Evolutionary conservation across 1,140 invertebrate genomes (phyloP), one percentile per base, ranked within the genome.

Genomic region (Polypedilum vanderplanki): DNA sequence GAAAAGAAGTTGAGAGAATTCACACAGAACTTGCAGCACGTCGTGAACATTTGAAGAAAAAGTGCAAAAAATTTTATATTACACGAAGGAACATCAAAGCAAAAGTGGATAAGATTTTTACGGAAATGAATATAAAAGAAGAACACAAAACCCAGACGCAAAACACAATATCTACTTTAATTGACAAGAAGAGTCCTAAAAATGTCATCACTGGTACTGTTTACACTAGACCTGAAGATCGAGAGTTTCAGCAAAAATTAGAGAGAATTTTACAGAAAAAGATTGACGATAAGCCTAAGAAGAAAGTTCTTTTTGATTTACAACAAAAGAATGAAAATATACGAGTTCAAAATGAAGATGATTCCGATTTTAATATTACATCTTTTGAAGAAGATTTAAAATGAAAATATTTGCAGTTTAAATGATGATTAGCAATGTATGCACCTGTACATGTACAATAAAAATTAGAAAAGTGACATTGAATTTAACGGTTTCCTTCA

Each of bases 271-370:
- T 17, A 9, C 12, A 67, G n/a, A 67, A 17, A 18, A 67, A 67
- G 8, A 67, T 67, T n/a, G 65, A 18, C 0, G 65, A 70, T 4
- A 22, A 70, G 10, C 17, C 17, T 3, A 70, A 70, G 18, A 70
- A 70, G 5, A 70, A 70, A 70, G 65, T 70, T 70, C 17, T 70
- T 5, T 70, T 70, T 20, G 18, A 70, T 70, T 70, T 70, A 20
- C n/a, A 70, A 20, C n/a, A 70, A 20, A 18, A 22, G 1, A 18
- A 20, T 20, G 17, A 20, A 9, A 12, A 20, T 70, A 1, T 20
- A 7, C 65, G 17, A 7, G 10, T 20, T 18, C 15, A 20, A 18
- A 18, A n/a, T 8, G 17, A 70, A 10, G 65, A 70, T 5, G 65
- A 70, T 70, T 70, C 65, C 7, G 65, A 70, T 70, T 70, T 70